phyloP scores from a whole-genome alignment of 1,140 invertebrate species.

The Aradophagus sp. region DNA sequence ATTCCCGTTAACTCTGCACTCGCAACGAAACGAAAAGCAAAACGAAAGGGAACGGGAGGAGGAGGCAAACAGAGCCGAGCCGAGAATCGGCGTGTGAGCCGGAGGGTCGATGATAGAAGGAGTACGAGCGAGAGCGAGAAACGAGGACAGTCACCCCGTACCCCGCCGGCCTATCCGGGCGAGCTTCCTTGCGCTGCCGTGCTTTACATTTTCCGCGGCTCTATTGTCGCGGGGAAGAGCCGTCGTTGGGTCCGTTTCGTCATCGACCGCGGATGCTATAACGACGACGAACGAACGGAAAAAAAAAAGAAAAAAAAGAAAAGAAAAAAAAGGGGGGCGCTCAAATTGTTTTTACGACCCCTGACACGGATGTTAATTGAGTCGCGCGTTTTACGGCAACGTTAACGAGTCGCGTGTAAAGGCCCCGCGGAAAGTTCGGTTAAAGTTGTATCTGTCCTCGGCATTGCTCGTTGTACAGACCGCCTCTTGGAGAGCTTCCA shows the following conservation, averaged over 20 bases:
- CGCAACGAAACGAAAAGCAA: conserved; percentile 35
- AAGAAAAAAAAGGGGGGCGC: too few relatives aligned
- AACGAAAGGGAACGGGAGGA: neutral
- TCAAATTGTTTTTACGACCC: conserved; percentile 9
- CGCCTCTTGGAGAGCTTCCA: conserved; percentile 36
- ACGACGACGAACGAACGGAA: too few relatives aligned
- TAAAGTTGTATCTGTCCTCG: conserved; percentile 22
- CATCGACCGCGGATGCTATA: conserved; percentile 5
- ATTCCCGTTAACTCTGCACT: conserved; percentile 69
- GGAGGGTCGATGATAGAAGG: too few relatives aligned
- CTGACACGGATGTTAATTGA: conserved; percentile 22
- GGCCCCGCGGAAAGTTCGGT: too few relatives aligned
- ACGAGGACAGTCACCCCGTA: conserved; percentile 36
- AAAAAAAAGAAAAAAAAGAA: conserved; percentile 6
- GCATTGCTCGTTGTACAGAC: too few relatives aligned
- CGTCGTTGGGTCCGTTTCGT: conserved; percentile 30
- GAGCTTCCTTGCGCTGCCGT: conserved; percentile 34
- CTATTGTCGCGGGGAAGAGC: conserved; percentile 26
- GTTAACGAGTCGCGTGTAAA: conserved; percentile 22
- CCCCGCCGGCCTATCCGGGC: conserved; percentile 29
- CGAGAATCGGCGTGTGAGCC: too few relatives aligned
- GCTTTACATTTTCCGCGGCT: conserved; percentile 40
- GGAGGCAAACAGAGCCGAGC: neutral
- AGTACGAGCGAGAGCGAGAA: conserved; percentile 3
- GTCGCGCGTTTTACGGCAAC: conserved; percentile 7